Conservation (phyloP, 1,140 invertebrate species). For the Dendroctonus ponderosae region DNA sequence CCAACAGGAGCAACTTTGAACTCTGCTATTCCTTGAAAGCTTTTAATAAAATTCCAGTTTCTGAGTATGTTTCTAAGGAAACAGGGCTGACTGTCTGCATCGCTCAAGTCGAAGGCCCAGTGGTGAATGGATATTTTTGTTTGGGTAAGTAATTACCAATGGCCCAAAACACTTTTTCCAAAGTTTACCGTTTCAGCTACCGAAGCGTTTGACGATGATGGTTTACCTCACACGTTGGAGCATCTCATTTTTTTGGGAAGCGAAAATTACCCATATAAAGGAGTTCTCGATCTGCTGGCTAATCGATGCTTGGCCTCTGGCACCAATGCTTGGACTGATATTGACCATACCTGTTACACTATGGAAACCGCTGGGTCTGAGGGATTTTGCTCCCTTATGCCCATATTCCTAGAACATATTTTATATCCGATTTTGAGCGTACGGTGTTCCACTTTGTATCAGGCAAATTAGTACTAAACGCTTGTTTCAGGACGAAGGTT, state of each 20-base stretch:
- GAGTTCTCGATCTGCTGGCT: conserved; percentile 82
- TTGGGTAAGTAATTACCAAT: conserved; percentile 62
- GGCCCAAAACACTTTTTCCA: background rate
- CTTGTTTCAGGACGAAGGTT: conserved; percentile 64
- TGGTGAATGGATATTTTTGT: conserved; percentile 83
- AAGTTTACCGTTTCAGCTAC: conserved; percentile 62
- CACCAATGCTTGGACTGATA: conserved; percentile 84
- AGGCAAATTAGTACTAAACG: background rate
- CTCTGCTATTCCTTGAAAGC: conserved; percentile 63
- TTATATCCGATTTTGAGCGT: conserved; percentile 80
- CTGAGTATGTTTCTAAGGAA: conserved; percentile 76
- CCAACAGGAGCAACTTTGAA: conserved; percentile 58
- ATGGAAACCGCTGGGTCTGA: conserved; percentile 82
- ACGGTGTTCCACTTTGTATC: conserved; percentile 40
- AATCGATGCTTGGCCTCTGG: conserved; percentile 87
- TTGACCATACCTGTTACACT: conserved; percentile 87
- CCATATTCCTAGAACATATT: conserved; percentile 89
- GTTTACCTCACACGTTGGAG: conserved; percentile 88
- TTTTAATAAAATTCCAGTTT: conserved; percentile 71
- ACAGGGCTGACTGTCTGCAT: conserved; percentile 79
- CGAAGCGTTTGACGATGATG: conserved; percentile 88
- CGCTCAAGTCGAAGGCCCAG: conserved; percentile 80
- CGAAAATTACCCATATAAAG: conserved; percentile 86
- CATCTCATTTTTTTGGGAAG: conserved; percentile 91
- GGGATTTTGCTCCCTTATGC: conserved; percentile 84